phyloP scores from a whole-genome alignment of 2,888 invertebrate genomes.

The Hirtodrosophila confusa region DNA sequence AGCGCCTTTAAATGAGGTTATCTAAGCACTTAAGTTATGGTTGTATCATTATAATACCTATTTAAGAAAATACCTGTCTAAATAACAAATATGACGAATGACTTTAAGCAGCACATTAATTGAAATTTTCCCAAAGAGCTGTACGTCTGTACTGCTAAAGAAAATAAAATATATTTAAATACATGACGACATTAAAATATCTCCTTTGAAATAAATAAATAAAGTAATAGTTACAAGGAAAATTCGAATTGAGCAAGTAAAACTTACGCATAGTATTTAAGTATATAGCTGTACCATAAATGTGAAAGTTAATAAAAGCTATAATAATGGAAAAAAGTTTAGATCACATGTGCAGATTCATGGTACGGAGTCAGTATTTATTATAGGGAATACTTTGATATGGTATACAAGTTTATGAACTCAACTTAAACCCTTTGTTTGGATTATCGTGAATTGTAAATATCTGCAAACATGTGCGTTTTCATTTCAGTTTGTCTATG shows the following conservation, averaged over 20 bases:
- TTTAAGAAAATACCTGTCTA: slow-evolving; percentile 6
- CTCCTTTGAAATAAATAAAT: background rate
- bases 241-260: slow-evolving; percentile 5
- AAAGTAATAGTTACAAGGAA: background rate
- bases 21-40: slow-evolving; percentile 38
- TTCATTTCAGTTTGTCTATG: slow-evolving; percentile 2
- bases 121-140: background rate
- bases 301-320: background rate
- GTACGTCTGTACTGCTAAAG: background rate
- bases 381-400: background rate
- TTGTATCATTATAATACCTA: slow-evolving; percentile 35
- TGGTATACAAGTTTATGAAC: background rate
- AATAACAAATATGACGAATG: background rate
- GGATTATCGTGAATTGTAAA: slow-evolving; percentile 33
- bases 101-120: background rate
- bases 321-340: slow-evolving; percentile 1
- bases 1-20: slow-evolving; percentile 2
- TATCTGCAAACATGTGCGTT: slow-evolving; percentile 11
- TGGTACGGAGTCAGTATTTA: background rate
- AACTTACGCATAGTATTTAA: background rate
- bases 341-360: background rate
- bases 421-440: slow-evolving; percentile 2
- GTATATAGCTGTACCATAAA: slow-evolving; percentile 5
- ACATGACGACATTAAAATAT: background rate
- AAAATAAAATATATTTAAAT: background rate